Conservation (phyloP, 2,888 invertebrate genomes). For the Drosophila acutilabella region DNA sequence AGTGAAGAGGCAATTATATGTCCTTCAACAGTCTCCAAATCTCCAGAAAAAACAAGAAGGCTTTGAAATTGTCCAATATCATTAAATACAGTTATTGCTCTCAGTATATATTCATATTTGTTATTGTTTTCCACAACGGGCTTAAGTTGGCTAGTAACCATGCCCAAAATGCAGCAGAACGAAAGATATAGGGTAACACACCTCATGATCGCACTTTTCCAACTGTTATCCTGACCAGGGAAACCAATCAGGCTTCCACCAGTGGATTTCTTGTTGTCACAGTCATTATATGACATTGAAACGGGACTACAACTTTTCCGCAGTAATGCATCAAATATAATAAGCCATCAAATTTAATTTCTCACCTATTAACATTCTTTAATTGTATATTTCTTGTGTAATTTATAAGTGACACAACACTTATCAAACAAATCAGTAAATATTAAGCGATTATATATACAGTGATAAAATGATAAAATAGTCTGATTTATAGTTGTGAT, state of each 20-base stretch:
- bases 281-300: conserved; percentile 32
- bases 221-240: conserved; percentile 19
- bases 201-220: conserved; percentile 25
- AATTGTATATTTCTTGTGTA: too few relatives aligned
- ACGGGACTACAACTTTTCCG: background rate
- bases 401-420: too few relatives aligned
- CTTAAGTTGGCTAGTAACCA: conserved; percentile 4
- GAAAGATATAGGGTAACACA: conserved; percentile 13
- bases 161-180: conserved; percentile 1
- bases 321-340: background rate
- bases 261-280: conserved; percentile 17
- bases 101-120: conserved; percentile 2
- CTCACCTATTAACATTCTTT: too few relatives aligned
- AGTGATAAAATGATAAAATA: too few relatives aligned
- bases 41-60: too few relatives aligned
- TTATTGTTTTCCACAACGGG: background rate
- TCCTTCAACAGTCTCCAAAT: background rate
- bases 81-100: background rate
- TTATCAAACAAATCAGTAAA: too few relatives aligned
- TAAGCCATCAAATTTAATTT: background rate
- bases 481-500: too few relatives aligned
- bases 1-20: background rate
- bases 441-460: too few relatives aligned
- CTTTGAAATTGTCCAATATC: too few relatives aligned
- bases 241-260: background rate